phyloP scores from a whole-genome alignment of 2,797 vertebrate species.

The Tapera naevia region DNA sequence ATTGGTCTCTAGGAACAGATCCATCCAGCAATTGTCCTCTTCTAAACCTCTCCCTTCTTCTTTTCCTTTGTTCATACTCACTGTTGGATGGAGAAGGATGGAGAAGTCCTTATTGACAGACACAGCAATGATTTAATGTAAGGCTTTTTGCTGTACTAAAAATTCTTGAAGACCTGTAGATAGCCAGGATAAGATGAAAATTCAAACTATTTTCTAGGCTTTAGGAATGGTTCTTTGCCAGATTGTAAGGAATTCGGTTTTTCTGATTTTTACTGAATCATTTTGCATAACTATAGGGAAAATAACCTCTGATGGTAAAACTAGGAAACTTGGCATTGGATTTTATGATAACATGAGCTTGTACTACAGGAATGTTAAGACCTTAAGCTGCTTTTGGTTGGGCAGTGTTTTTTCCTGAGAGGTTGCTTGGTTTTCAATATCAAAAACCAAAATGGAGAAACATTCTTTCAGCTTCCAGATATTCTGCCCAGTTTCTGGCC shows the following conservation, averaged over 20 bases:
- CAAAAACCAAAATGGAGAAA: slow-evolving; percentile 22
- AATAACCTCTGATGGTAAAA: slow-evolving; percentile 20
- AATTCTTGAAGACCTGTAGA: background rate
- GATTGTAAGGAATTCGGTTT: background rate
- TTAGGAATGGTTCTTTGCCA: background rate
- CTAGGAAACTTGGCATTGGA: slow-evolving; percentile 23
- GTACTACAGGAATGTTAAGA: slow-evolving; percentile 69
- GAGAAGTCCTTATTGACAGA: background rate
- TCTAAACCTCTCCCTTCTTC: background rate
- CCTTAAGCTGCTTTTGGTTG: slow-evolving; percentile 62
- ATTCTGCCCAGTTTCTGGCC: background rate
- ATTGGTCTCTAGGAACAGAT: background rate
- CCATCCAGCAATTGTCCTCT: background rate
- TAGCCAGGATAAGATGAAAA: background rate
- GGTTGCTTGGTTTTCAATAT: slow-evolving; percentile 25
- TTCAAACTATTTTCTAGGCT: background rate
- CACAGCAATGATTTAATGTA: background rate
- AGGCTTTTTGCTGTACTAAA: background rate
- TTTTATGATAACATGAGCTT: slow-evolving; percentile 55
- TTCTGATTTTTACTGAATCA: background rate
- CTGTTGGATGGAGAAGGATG: background rate
- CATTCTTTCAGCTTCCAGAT: slow-evolving; percentile 5
- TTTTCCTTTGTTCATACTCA: background rate
- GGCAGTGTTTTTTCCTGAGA: background rate
- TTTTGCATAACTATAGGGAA: slow-evolving; percentile 12